Percentiles rank a stretch among this genome's conserved stretches.
These are phyloP conservation scores for Luehdorfia chinensis DNA, from an alignment of 1,140 invertebrate species.

Conservation along the genomic window DNA sequence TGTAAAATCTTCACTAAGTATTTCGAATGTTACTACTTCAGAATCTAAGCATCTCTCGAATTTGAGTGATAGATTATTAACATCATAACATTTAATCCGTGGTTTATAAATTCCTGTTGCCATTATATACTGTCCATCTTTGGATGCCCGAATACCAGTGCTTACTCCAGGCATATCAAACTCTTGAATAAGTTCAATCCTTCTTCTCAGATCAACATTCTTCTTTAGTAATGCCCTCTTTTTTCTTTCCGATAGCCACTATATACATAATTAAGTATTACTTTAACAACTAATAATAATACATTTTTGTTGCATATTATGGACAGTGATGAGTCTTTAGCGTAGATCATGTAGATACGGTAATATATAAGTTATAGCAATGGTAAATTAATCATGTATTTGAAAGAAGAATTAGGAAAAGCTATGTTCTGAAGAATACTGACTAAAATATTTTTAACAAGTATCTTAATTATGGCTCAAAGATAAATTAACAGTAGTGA, in stretches of 20 bases:
- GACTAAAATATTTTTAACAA: too few relatives aligned
- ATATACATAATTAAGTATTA: conserved; percentile 60
- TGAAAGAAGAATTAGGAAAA: too few relatives aligned
- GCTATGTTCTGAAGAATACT: too few relatives aligned
- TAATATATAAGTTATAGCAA: too few relatives aligned
- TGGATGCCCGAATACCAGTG: conserved; percentile 89
- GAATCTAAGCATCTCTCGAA: conserved; percentile 99
- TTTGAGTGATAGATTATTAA: conserved; percentile 97
- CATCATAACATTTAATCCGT: conserved; percentile 96
- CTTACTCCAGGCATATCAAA: conserved; percentile 99
- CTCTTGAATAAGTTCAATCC: conserved; percentile 98
- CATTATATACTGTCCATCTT: conserved; percentile 95
- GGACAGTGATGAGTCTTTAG: too few relatives aligned
- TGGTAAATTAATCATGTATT: too few relatives aligned
- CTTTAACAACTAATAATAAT: too few relatives aligned
- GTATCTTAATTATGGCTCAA: too few relatives aligned
- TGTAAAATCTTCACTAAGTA: conserved; percentile 94
- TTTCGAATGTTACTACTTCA: conserved; percentile 93
- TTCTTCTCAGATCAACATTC: conserved; percentile 91
- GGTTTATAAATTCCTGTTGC: conserved; percentile 98
- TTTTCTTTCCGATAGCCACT: conserved; percentile 97
- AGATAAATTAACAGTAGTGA: too few relatives aligned
- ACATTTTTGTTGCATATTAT: too few relatives aligned
- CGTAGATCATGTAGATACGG: too few relatives aligned
- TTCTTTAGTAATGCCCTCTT: conserved; percentile 91